Evolutionary conservation across 2,888 invertebrate genomes (phyloP), one percentile per base, ranked within the genome.

Genomic region (Gasteruption jaculator): DNA sequence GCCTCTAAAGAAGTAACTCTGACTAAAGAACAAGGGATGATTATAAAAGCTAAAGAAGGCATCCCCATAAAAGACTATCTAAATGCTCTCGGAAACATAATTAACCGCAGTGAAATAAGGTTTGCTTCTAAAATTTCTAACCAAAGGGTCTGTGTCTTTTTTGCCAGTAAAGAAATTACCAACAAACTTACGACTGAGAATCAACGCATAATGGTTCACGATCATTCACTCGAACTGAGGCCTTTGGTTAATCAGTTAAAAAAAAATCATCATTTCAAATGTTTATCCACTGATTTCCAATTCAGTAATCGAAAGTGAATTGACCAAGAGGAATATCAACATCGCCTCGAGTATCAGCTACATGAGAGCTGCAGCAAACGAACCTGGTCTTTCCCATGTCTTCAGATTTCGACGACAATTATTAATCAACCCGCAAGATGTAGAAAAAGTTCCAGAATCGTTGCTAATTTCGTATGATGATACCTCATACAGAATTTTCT

Each of bases 391-490:
- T 34, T 30, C 29, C 29, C 56, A 57, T 38, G 43, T 56, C 12
- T 22, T 51, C 14, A 56, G 56, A 27, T 56, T 56, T 30, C 32
- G 53, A 38, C 37, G 55, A 40, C 56, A 58, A 41, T 40, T 50
- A 2, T 56, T 45, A 26, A 41, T 51, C 6, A 29, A 35, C 15
- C 44, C 43, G n/a, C 40, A 43, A 37, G 41, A 40, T 21, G 10
- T 3, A 1, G 8, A 5, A 16, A 33, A 36, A 1, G 19, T 38
- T 5, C 20, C 38, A 0, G 38, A 18, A 19, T 14, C 24, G 12
- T n/a, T 44, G 4, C 38, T 41, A 27, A 33, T 54, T 11, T 26
- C 14, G 2, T 27, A 46, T 14, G 50, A 50, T 14, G 39, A 46
- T 16, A 52, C 39, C 7, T 11, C 35, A 10, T 44, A 51, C 29